These are phyloP conservation scores for Polypedilum vanderplanki DNA, from an alignment of 1,140 invertebrate species.

Conservation along the genomic window DNA sequence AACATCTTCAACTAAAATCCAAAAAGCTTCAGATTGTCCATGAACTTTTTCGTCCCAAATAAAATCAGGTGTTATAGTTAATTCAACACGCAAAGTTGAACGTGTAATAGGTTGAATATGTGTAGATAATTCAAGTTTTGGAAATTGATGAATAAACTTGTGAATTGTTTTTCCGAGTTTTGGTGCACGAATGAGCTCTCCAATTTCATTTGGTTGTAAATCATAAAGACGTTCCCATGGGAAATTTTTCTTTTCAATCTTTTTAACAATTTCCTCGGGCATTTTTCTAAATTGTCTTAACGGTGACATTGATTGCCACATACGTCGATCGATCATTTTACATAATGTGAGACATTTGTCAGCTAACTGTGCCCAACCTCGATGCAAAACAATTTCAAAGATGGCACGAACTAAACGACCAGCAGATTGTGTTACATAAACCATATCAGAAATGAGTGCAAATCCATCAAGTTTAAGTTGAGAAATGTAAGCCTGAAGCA, in stretches of 20 bases:
- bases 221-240: conserved; percentile 93
- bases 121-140: conserved; percentile 87
- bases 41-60: conserved; percentile 98
- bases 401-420: conserved; percentile 92
- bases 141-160: conserved; percentile 96
- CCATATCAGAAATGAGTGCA: conserved; percentile 98
- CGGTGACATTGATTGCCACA: conserved; percentile 99
- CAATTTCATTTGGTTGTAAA: conserved; percentile 93
- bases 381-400: conserved; percentile 84
- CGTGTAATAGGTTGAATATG: conserved; percentile 97
- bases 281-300: conserved; percentile 96
- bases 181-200: conserved; percentile 90
- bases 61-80: conserved; percentile 98
- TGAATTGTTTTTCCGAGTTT: conserved; percentile 97
- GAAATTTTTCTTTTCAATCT: conserved; percentile 97
- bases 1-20: conserved; percentile 98
- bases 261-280: conserved; percentile 95
- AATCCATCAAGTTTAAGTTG: conserved; percentile 98
- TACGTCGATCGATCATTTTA: conserved; percentile 97
- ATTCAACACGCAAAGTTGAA: conserved; percentile 86
- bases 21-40: conserved; percentile 94
- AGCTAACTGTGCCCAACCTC: conserved; percentile 95
- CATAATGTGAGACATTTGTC: conserved; percentile 93
- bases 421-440: conserved; percentile 97
- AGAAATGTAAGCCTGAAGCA: conserved; percentile 97